phyloP scores from a whole-genome alignment of 2,797 vertebrate genomes.

The Crenuchus spilurus region DNA sequence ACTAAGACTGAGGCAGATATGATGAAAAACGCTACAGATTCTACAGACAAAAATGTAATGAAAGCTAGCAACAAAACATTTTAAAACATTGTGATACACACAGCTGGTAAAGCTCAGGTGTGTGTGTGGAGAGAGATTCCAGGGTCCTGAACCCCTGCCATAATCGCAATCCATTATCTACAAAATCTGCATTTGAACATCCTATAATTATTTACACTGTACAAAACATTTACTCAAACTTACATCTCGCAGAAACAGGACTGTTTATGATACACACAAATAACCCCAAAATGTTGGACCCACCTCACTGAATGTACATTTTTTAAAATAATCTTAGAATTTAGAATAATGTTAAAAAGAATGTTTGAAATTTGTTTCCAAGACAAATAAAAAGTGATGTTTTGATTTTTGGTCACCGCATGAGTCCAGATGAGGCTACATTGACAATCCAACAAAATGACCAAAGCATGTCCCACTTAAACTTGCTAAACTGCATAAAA shows the following conservation, averaged over 20 bases:
- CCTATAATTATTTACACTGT: conserved; percentile 89
- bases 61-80: background rate
- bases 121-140: background rate
- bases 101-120: background rate
- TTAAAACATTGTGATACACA: background rate
- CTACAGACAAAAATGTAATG: conserved; percentile 1
- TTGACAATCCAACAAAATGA: too few relatives aligned
- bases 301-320: too few relatives aligned
- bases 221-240: conserved; percentile 66
- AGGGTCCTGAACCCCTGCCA: conserved; percentile 46
- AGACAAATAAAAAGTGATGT: too few relatives aligned
- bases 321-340: too few relatives aligned
- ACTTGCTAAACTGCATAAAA: too few relatives aligned
- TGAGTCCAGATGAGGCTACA: too few relatives aligned
- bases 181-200: conserved; percentile 87
- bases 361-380: too few relatives aligned
- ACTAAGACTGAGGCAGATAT: conserved; percentile 15
- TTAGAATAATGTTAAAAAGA: too few relatives aligned
- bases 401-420: too few relatives aligned
- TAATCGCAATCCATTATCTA: conserved; percentile 87
- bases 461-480: too few relatives aligned
- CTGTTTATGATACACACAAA: background rate
- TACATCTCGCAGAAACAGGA: background rate
- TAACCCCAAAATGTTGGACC: background rate
- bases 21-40: conserved; percentile 23